Evolutionary conservation across 2,888 invertebrate genomes (phyloP), one percentile per base, ranked within the genome.

Genomic region (Oegoconia quadripuncta): DNA sequence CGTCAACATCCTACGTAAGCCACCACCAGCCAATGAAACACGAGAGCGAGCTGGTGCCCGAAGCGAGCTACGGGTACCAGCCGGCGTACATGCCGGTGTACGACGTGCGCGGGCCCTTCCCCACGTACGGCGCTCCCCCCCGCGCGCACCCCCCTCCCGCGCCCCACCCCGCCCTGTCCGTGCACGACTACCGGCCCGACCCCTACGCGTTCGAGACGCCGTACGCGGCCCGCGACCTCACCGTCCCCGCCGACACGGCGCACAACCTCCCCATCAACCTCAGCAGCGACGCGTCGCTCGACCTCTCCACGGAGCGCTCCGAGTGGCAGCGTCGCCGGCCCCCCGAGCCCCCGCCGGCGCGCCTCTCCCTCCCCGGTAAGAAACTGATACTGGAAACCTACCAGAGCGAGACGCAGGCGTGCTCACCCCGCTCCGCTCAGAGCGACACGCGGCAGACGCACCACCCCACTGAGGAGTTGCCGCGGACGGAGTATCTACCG

Each of bases 261-360:
- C 81, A 74, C 70, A 81, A 86, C 62, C 58, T 87, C 26, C 86
- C 88, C 43, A 88, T 88, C 55, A 89, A 88, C 64, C 71, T 88
- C 32, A 86, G 88, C 69, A 80, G 77, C 67, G 82, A 84, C 68
- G 81, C 79, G 8, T 77, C 81, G 18, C 75, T 84, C 23, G 87
- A 86, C 60, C 67, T 83, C 38, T 79, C 80, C 39, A 77, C 76
- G 12, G 81, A 82, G 53, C 80, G 82, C 44, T 51, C 70, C 34
- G 80, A 78, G 33, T 79, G 82, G 78, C 76, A 69, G 50, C 74
- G 82, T 0, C 81, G 15, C 82, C 84, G 74, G 39, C 59, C 63
- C 35, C 59, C 69, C 25, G 34, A 38, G 3, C 59, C 74, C 20
- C 65, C 69, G 36, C 64, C 74, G 39, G 56, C 65, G 12, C 81